Conservation (phyloP, 2,888 invertebrate species). For the Ferdinandea cuprea region DNA sequence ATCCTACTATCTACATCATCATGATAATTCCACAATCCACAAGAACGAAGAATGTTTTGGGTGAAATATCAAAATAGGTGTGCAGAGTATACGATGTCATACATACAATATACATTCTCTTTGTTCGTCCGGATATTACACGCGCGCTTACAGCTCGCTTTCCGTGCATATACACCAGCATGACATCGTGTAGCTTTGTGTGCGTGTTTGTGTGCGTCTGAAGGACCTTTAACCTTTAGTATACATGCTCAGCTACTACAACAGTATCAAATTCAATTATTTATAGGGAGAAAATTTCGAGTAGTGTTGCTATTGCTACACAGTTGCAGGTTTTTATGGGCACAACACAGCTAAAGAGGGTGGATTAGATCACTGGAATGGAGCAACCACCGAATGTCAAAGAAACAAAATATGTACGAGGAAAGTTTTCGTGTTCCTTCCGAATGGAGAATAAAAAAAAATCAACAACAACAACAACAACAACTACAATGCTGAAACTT, state of each 20-base stretch:
- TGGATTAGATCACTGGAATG: slow-evolving; percentile 25
- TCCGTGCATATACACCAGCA: not conserved
- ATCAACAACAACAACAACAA: not conserved
- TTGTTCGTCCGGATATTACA: slow-evolving; percentile 3
- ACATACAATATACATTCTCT: not conserved
- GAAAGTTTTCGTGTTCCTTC: slow-evolving; percentile 35
- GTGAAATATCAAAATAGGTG: slow-evolving; percentile 26
- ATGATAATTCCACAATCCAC: slow-evolving; percentile 48
- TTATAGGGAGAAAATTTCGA: slow-evolving; percentile 51
- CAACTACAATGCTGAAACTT: slow-evolving; percentile 5
- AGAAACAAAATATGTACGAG: slow-evolving; percentile 22
- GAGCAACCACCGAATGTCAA: slow-evolving; percentile 18
- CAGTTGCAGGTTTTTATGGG: slow-evolving; percentile 45
- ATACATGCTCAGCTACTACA: slow-evolving; percentile 45
- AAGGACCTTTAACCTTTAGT: slow-evolving; percentile 67
- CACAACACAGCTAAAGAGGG: not conserved
- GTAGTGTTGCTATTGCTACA: slow-evolving; percentile 43
- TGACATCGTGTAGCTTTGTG: not conserved
- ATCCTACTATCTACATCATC: slow-evolving; percentile 14
- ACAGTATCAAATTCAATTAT: slow-evolving; percentile 67
- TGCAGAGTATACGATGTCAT: not conserved
- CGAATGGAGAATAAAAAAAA: not conserved
- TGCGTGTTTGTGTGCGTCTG: slow-evolving; percentile 4
- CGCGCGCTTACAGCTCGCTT: not conserved
- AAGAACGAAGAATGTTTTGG: slow-evolving; percentile 37